Evolutionary conservation across 1,140 invertebrate species (phyloP).

Genomic region (Uloborus diversus): DNA sequence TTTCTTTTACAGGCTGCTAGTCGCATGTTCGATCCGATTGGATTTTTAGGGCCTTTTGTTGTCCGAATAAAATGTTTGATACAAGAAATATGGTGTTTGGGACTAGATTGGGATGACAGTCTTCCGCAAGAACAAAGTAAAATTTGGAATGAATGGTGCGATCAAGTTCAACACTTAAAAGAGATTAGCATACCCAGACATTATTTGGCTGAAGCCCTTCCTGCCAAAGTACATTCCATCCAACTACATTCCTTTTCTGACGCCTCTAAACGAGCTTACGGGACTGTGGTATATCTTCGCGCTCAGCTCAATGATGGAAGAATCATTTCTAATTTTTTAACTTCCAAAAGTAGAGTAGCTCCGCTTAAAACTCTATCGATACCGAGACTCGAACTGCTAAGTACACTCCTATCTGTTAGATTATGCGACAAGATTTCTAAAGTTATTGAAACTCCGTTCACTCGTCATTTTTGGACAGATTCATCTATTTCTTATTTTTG

Average conservation of each 20-base stretch:
- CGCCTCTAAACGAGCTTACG: neutral
- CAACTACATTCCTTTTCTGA: neutral
- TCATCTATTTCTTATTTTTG: neutral
- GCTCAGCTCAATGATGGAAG: neutral
- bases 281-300: neutral
- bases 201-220: neutral
- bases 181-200: neutral
- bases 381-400: neutral
- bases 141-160: neutral
- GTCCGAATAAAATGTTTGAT: conserved; percentile 16
- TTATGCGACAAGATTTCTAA: neutral
- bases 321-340: neutral
- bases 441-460: neutral
- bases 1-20: neutral
- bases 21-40: conserved; percentile 32
- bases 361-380: conserved; percentile 3
- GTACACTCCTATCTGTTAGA: neutral
- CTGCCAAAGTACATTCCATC: neutral
- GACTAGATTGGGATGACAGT: neutral
- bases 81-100: conserved; percentile 11
- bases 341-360: conserved; percentile 1
- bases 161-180: neutral
- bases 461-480: neutral
- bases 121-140: neutral
- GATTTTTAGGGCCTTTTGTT: conserved; percentile 11